These are phyloP conservation scores for Rhinolophus ferrumequinum DNA, from an alignment of 2,113 vertebrate genomes.

Conservation along the genomic window DNA sequence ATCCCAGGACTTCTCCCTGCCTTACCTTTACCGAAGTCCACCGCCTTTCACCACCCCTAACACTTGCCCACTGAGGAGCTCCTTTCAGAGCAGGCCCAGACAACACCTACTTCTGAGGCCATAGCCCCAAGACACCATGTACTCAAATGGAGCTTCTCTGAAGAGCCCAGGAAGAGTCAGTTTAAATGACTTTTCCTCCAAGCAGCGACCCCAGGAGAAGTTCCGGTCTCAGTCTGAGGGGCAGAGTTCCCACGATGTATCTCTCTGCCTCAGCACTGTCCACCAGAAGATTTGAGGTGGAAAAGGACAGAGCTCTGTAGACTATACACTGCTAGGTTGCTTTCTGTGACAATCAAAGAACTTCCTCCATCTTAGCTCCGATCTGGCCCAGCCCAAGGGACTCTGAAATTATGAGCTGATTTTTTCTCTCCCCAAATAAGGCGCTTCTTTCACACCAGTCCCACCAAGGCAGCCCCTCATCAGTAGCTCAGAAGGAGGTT, in stretches of 20 bases:
- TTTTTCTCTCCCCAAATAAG: not conserved
- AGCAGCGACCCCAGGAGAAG: not conserved
- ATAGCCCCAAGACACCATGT: not conserved
- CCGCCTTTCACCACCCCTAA: not conserved
- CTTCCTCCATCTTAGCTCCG: not conserved
- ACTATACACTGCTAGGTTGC: not conserved
- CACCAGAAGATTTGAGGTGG: not conserved
- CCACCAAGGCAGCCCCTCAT: not conserved
- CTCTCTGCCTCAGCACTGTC: not conserved
- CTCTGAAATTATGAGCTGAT: not conserved
- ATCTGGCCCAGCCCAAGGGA: not conserved
- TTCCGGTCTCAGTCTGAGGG: not conserved
- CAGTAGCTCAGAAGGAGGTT: not conserved
- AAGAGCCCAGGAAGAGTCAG: not conserved
- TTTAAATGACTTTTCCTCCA: not conserved
- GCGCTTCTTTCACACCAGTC: not conserved
- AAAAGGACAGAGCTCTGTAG: not conserved
- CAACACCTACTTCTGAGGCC: not conserved
- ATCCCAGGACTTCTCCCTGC: not conserved
- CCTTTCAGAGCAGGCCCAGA: not conserved
- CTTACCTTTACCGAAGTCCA: not conserved
- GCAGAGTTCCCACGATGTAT: fast-evolving
- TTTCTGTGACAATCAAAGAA: not conserved
- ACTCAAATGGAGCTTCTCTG: not conserved
- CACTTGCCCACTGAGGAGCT: not conserved